Evolutionary conservation across 2,797 vertebrate genomes (phyloP).

Genomic region (Orientallactaga sibirica): DNA sequence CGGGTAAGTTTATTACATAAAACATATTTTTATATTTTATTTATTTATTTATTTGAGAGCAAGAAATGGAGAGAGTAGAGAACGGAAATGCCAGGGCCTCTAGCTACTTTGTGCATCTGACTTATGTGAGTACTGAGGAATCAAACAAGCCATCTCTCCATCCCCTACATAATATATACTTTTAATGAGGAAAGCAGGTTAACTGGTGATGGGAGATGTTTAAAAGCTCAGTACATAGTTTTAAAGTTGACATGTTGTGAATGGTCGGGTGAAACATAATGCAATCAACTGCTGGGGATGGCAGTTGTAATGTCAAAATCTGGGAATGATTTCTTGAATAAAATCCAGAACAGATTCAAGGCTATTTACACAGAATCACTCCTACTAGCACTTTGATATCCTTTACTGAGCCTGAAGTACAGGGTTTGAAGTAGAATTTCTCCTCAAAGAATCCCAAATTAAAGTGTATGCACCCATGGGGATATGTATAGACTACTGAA

Average conservation of each 20-base stretch:
- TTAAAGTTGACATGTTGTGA: not conserved
- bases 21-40: too few species aligned
- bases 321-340: constrained; percentile 45
- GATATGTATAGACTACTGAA: not conserved
- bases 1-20: constrained; percentile 19
- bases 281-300: not conserved
- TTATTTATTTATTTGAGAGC: too few species aligned
- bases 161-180: not conserved
- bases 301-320: not conserved
- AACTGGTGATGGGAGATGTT: constrained; percentile 25
- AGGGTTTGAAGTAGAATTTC: constrained; percentile 28
- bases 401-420: constrained; percentile 37
- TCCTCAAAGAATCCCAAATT: constrained; percentile 47
- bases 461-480: not conserved
- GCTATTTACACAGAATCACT: not conserved
- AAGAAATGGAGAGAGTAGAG: too few species aligned
- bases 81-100: too few species aligned
- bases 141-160: too few species aligned
- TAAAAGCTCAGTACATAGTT: not conserved
- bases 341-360: constrained; percentile 31
- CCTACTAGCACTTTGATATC: constrained; percentile 14
- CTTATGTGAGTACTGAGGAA: too few species aligned
- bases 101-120: too few species aligned
- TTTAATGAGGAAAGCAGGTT: constrained; percentile 41
- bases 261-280: not conserved